Percentiles rank a stretch among this genome's conserved stretches.
Conservation (phyloP, 2,888 invertebrate genomes). For the Cheilosia impressa region DNA sequence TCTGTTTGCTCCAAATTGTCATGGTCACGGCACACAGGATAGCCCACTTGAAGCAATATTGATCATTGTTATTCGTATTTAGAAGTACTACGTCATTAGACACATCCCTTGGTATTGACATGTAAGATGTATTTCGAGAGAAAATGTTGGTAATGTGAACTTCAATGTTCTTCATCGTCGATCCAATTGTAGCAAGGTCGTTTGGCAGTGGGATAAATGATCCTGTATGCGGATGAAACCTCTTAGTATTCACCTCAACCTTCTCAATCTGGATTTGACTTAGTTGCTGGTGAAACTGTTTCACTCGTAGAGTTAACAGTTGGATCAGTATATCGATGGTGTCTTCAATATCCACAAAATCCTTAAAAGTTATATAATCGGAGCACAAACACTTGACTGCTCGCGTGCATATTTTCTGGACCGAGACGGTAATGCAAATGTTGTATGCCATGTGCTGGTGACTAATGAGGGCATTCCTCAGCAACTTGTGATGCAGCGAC, state of each 20-base stretch:
- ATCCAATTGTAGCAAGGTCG: neutral
- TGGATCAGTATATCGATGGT: neutral
- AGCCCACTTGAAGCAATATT: constrained; percentile 15
- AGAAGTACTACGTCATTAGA: neutral
- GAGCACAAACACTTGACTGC: neutral
- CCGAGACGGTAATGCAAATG: no score
- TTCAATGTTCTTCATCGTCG: neutral
- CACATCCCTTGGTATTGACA: neutral
- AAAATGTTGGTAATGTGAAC: neutral
- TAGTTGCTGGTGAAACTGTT: neutral
- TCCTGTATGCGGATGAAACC: neutral
- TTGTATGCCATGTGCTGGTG: no score
- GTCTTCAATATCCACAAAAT: neutral
- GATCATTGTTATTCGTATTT: constrained; percentile 2
- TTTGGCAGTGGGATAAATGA: neutral
- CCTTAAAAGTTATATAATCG: neutral
- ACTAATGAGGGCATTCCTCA: no score
- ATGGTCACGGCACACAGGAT: neutral
- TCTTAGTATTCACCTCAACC: neutral
- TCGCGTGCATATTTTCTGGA: no score
- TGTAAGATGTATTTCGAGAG: neutral
- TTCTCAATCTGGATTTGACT: neutral
- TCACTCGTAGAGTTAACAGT: neutral
- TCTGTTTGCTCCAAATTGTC: neutral
- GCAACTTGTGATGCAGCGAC: no score